Evolutionary conservation across 2,113 vertebrate genomes (phyloP).

Genomic region (Chelonoidis abingdonii): DNA sequence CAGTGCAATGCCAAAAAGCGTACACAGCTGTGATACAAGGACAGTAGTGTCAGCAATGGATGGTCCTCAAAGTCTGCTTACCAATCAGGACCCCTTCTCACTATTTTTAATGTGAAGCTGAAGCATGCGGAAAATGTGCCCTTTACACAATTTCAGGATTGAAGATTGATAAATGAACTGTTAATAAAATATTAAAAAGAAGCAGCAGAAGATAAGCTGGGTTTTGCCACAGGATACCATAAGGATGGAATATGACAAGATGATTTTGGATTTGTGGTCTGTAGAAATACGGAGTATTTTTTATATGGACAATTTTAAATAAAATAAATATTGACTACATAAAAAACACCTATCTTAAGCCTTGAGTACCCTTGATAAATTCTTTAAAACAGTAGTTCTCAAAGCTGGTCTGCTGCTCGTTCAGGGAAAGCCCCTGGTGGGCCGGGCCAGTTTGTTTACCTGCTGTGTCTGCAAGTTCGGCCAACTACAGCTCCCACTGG

Average conservation of each 20-base stretch:
- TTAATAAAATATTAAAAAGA: background rate
- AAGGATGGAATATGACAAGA: background rate
- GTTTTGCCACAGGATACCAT: background rate
- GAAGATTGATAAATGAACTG: background rate
- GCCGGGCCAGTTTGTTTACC: too few relatives aligned
- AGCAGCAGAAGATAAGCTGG: background rate
- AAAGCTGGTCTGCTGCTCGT: too few relatives aligned
- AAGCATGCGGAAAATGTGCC: rapidly evolving
- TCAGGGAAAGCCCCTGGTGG: too few relatives aligned
- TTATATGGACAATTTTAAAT: background rate
- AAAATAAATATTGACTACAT: background rate
- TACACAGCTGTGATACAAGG: background rate
- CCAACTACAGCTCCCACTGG: too few relatives aligned
- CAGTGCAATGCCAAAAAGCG: background rate
- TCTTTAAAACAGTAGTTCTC: background rate
- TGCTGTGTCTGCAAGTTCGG: too few relatives aligned
- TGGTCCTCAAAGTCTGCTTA: background rate
- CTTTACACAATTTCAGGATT: background rate
- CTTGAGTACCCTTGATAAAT: background rate
- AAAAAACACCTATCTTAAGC: background rate
- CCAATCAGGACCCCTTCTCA: background rate
- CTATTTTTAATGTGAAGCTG: background rate
- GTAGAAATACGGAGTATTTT: background rate
- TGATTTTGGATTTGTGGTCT: background rate
- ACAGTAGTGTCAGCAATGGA: background rate